Evolutionary conservation across 2,888 invertebrate species (phyloP).

Genomic region (Ophioninae sp.): DNA sequence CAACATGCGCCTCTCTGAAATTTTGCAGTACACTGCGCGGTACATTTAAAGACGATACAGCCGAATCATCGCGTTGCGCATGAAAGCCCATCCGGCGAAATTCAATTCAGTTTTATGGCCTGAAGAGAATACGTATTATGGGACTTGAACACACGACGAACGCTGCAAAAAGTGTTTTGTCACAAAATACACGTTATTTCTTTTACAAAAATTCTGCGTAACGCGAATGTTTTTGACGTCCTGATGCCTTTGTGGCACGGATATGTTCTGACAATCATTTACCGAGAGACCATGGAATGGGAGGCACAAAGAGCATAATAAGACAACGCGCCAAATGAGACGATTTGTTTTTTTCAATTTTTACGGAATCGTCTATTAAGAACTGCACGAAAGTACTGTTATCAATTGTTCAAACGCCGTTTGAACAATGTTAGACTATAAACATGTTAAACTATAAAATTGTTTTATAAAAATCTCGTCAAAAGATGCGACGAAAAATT

Average conservation of each 20-base stretch:
- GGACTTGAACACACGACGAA: neutral
- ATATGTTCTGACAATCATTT: no score
- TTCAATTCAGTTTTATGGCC: conserved; percentile 44
- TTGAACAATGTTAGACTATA: no score
- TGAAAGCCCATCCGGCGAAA: conserved; percentile 45
- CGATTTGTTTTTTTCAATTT: neutral
- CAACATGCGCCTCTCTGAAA: neutral
- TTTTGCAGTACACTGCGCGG: neutral
- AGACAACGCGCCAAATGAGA: neutral
- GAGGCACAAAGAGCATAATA: neutral
- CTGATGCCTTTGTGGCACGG: neutral
- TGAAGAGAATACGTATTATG: neutral
- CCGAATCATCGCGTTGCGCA: conserved; percentile 28
- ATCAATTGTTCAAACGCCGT: no score
- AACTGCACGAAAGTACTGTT: no score
- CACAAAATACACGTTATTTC: neutral
- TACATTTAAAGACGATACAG: neutral
- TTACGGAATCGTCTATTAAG: neutral
- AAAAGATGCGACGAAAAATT: neutral
- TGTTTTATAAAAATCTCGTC: neutral
- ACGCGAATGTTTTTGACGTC: conserved; percentile 6
- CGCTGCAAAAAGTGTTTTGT: neutral
- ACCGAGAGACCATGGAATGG: neutral
- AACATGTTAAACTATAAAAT: neutral
- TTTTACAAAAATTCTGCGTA: neutral